Percentiles rank a stretch among this genome's conserved stretches.
These are phyloP conservation scores for Sandelia bainsii DNA, from an alignment of 2,797 vertebrate species.

Conservation along the genomic window DNA sequence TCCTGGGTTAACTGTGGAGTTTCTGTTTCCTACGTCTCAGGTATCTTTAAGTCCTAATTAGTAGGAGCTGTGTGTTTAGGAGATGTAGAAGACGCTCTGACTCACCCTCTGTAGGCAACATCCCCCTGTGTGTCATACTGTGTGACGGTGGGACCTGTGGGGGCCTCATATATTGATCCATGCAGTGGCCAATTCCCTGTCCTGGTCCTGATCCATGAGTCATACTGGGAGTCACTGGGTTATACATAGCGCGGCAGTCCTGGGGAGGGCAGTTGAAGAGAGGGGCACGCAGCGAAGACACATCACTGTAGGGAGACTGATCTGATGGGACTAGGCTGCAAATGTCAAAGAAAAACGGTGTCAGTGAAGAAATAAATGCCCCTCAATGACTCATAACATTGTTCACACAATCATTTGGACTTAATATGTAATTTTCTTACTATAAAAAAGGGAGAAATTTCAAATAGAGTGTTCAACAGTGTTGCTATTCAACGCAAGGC, in stretches of 20 bases:
- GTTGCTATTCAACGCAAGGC: too few relatives aligned
- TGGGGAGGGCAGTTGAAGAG: slow-evolving; percentile 74
- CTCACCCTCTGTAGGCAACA: slow-evolving; percentile 86
- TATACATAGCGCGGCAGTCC: slow-evolving; percentile 88
- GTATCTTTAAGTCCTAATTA: slow-evolving; percentile 50
- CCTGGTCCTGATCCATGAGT: slow-evolving; percentile 77
- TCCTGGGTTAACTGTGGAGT: slow-evolving; percentile 3
- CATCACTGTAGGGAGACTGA: slow-evolving; percentile 82
- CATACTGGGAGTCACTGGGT: slow-evolving; percentile 85
- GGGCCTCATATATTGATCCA: slow-evolving; percentile 92
- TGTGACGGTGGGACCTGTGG: slow-evolving; percentile 84
- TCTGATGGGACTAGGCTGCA: slow-evolving; percentile 78
- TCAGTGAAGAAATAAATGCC: too few relatives aligned
- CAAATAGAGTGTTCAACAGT: background rate
- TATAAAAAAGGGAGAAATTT: background rate
- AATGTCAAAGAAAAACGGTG: slow-evolving; percentile 6
- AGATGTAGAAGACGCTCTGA: slow-evolving; percentile 56
- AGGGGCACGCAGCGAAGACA: slow-evolving; percentile 72
- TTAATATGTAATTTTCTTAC: background rate
- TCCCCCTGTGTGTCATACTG: slow-evolving; percentile 82
- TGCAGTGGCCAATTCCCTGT: slow-evolving; percentile 82
- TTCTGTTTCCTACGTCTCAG: slow-evolving; percentile 44
- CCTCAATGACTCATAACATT: too few relatives aligned
- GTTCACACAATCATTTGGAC: too few relatives aligned
- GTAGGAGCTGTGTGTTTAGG: slow-evolving; percentile 54